Conservation (phyloP, 2,888 invertebrate species). For the Tinea pellionella region DNA sequence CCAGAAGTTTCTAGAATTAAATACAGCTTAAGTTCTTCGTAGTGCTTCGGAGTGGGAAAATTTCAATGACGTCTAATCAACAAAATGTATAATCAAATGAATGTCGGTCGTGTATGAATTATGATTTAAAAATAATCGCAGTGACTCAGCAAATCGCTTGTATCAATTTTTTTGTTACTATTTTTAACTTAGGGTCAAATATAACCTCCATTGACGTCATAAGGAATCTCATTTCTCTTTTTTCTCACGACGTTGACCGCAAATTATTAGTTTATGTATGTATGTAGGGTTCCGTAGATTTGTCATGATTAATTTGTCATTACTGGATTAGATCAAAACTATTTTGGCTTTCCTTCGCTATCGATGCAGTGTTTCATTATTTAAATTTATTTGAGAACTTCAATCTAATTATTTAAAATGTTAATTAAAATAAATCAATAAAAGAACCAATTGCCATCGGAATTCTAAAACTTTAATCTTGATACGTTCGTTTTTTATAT, state of each 20-base stretch:
- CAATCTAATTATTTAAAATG: too few species aligned
- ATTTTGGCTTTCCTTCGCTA: too few species aligned
- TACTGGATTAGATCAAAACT: too few species aligned
- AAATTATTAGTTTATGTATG: neutral
- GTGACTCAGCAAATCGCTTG: neutral
- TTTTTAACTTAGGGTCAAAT: neutral
- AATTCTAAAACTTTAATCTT: neutral
- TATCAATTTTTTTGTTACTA: neutral
- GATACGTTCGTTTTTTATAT: neutral
- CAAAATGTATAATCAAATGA: neutral
- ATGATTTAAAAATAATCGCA: neutral
- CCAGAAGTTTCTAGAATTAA: neutral
- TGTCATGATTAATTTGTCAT: too few species aligned
- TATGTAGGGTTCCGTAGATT: neutral
- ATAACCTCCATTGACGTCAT: conserved; percentile 7
- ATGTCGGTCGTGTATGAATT: neutral
- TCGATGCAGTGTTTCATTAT: too few species aligned
- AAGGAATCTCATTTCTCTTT: conserved; percentile 1
- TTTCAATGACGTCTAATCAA: neutral
- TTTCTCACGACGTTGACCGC: conserved; percentile 1
- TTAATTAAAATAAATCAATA: too few species aligned
- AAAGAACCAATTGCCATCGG: neutral
- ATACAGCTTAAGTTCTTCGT: neutral
- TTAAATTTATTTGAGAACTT: too few species aligned
- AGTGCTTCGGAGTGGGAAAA: neutral